Conservation (phyloP, 2,888 invertebrate genomes). For the Resseliella maxima region DNA sequence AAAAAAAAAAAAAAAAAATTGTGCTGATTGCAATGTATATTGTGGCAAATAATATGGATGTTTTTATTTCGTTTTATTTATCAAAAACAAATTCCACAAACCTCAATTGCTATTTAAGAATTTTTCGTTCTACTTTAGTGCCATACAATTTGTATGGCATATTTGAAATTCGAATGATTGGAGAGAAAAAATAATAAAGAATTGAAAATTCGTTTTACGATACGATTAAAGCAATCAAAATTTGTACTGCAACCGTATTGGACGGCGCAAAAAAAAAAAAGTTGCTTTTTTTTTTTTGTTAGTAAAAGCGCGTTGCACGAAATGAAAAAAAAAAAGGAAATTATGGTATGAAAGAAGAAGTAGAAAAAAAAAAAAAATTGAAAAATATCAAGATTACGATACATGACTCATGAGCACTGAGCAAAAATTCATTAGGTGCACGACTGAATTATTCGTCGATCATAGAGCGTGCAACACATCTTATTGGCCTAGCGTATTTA, state of each 20-base stretch:
- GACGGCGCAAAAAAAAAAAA: neutral
- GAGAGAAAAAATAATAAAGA: too few relatives aligned
- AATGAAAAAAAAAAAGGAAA: neutral
- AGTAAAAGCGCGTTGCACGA: constrained; percentile 19
- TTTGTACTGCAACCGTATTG: neutral
- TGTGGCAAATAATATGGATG: too few relatives aligned
- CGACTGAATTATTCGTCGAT: constrained; percentile 48
- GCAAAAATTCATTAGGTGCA: constrained; percentile 44
- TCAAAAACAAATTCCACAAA: too few relatives aligned
- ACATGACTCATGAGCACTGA: constrained; percentile 35
- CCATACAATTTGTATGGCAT: too few relatives aligned
- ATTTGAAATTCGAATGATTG: neutral
- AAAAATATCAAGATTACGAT: constrained; percentile 21
- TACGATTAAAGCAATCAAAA: neutral
- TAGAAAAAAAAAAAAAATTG: neutral
- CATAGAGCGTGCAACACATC: constrained; percentile 28
- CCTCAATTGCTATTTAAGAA: too few relatives aligned
- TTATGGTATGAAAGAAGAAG: neutral
- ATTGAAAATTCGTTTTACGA: neutral
- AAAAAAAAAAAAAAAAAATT: too few relatives aligned
- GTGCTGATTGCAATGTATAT: too few relatives aligned
- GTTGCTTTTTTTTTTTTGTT: too few relatives aligned
- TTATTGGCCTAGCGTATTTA: neutral
- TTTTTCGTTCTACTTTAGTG: too few relatives aligned
- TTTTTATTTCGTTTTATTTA: too few relatives aligned